These are phyloP conservation scores for Crotalus adamanteus DNA, from an alignment of 2,797 vertebrate species.

Conservation along the genomic window DNA sequence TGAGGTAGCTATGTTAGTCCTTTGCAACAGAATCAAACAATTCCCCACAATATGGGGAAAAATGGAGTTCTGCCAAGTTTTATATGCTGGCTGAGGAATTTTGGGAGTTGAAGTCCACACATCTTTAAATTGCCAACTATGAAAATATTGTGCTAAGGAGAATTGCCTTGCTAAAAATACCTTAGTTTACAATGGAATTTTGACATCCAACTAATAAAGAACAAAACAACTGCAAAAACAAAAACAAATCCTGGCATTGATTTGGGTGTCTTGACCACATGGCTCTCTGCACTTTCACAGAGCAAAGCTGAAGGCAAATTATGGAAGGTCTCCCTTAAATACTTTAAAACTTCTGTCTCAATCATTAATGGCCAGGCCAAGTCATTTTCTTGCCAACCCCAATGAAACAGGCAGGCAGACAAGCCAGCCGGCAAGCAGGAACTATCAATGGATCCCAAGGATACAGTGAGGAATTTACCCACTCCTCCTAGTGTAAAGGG, in stretches of 20 bases:
- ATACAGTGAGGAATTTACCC: conserved; percentile 27
- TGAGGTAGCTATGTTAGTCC: not conserved
- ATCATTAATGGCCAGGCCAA: conserved; percentile 13
- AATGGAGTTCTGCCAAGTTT: not conserved
- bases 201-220: not conserved
- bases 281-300: conserved; percentile 9
- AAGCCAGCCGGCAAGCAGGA: not conserved
- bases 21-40: not conserved
- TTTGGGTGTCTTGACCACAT: not conserved
- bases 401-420: not conserved
- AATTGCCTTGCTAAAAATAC: not conserved
- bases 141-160: not conserved
- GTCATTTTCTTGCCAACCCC: not conserved
- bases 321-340: not conserved
- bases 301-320: not conserved
- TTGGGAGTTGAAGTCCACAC: not conserved
- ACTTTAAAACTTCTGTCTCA: conserved; percentile 4
- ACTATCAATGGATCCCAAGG: conserved; percentile 27
- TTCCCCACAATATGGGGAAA: not conserved
- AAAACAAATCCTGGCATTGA: not conserved
- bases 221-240: not conserved
- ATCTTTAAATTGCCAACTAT: not conserved
- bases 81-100: not conserved
- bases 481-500: conserved; percentile 10
- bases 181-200: not conserved